phyloP scores from a whole-genome alignment of 2,888 invertebrate genomes.

The Scaptomyza polygonia region DNA sequence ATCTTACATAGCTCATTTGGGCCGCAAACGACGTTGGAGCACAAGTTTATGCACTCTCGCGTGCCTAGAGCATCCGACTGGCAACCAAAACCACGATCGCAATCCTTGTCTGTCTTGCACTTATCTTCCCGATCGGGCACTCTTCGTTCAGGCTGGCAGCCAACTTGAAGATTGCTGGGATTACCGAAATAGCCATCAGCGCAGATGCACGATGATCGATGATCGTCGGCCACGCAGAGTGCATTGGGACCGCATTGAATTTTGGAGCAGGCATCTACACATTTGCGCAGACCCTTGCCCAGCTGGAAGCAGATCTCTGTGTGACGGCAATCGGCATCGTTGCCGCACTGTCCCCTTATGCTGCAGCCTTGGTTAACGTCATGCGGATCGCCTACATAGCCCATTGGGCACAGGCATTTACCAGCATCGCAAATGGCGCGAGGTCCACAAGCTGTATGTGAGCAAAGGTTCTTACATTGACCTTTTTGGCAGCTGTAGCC shows the following conservation, averaged over 20 bases:
- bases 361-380: slow-evolving; percentile 89
- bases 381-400: slow-evolving; percentile 90
- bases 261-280: slow-evolving; percentile 94
- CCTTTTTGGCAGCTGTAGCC: slow-evolving; percentile 91
- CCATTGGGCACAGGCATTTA: slow-evolving; percentile 91
- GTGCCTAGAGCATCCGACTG: slow-evolving; percentile 87
- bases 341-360: slow-evolving; percentile 90
- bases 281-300: slow-evolving; percentile 91
- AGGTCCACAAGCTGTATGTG: slow-evolving; percentile 91
- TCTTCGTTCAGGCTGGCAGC: slow-evolving; percentile 90
- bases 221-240: slow-evolving; percentile 92
- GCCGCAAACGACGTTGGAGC: slow-evolving; percentile 92
- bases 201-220: slow-evolving; percentile 94
- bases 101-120: slow-evolving; percentile 90
- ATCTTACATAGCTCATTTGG: slow-evolving; percentile 92
- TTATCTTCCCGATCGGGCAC: slow-evolving; percentile 86
- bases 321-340: slow-evolving; percentile 92
- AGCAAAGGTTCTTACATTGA: slow-evolving; percentile 91
- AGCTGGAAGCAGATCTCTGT: slow-evolving; percentile 95
- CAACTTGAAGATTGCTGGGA: slow-evolving; percentile 91
- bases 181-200: slow-evolving; percentile 92
- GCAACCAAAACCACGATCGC: slow-evolving; percentile 89
- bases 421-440: slow-evolving; percentile 92
- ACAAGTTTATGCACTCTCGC: slow-evolving; percentile 91
- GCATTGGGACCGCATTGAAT: slow-evolving; percentile 96